Conservation (phyloP, 2,888 invertebrate genomes). For the Cynaeus angustus region DNA sequence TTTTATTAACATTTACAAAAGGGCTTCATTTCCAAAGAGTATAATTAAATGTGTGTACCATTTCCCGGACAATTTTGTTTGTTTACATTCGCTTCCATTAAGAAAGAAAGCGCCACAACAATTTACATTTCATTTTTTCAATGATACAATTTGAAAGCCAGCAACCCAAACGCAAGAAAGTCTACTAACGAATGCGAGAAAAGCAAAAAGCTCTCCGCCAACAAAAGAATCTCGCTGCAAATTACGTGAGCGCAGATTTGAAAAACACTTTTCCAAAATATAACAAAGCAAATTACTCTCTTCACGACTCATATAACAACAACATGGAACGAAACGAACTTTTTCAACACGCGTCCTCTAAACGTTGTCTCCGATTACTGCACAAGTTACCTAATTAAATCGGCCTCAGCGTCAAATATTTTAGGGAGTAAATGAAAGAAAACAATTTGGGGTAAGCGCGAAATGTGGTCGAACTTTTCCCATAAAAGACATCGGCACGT, state of each 20-base stretch:
- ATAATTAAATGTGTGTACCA: too few species aligned
- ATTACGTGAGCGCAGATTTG: slow-evolving; percentile 22
- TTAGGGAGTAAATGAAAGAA: slow-evolving; percentile 28
- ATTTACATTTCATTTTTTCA: slow-evolving; percentile 22
- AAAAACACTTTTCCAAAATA: slow-evolving; percentile 27
- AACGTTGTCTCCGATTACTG: slow-evolving; percentile 1
- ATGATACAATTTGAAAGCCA: slow-evolving; percentile 28
- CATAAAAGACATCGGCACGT: slow-evolving; percentile 54
- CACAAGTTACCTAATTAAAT: slow-evolving; percentile 37
- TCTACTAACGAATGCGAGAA: slow-evolving; percentile 15
- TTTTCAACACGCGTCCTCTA: background rate
- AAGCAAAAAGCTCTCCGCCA: slow-evolving; percentile 15
- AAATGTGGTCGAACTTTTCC: slow-evolving; percentile 51
- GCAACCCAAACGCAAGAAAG: slow-evolving; percentile 9
- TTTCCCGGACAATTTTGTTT: too few species aligned
- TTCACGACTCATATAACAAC: slow-evolving; percentile 6
- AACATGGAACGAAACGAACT: slow-evolving; percentile 4
- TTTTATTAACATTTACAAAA: too few species aligned
- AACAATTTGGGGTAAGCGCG: slow-evolving; percentile 45
- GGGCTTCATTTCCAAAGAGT: too few species aligned
- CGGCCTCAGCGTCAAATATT: slow-evolving; percentile 16
- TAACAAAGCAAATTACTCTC: slow-evolving; percentile 27
- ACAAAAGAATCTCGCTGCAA: slow-evolving; percentile 23
- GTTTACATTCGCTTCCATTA: background rate
- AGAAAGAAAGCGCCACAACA: slow-evolving; percentile 8